These are phyloP conservation scores for Melanostoma scalare DNA, from an alignment of 2,888 invertebrate species.

Conservation along the genomic window DNA sequence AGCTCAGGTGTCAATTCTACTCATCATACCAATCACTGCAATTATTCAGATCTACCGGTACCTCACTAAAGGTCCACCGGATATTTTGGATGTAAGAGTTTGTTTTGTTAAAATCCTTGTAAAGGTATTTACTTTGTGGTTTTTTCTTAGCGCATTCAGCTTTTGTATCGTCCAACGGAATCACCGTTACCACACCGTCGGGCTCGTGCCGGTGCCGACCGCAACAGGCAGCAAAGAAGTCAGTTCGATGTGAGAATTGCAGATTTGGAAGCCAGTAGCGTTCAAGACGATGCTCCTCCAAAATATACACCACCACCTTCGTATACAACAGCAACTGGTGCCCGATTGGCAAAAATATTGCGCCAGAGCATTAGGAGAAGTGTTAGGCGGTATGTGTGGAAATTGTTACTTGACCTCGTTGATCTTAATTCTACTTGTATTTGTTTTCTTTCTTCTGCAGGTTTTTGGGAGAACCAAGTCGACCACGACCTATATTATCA, in stretches of 20 bases:
- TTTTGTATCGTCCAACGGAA: conserved; percentile 90
- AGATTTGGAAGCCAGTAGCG: conserved; percentile 75
- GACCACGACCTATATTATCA: conserved; percentile 66
- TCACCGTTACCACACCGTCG: conserved; percentile 78
- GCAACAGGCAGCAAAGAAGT: conserved; percentile 72
- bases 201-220: conserved; percentile 68
- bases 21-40: conserved; percentile 85
- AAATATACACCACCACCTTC: conserved; percentile 97
- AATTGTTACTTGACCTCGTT: too few species aligned
- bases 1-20: conserved; percentile 89
- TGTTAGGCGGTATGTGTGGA: conserved; percentile 84
- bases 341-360: conserved; percentile 88
- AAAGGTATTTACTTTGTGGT: neutral
- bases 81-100: conserved; percentile 91
- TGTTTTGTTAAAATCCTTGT: neutral
- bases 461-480: conserved; percentile 74
- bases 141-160: conserved; percentile 87
- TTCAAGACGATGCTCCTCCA: conserved; percentile 90
- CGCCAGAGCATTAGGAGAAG: conserved; percentile 91
- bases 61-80: conserved; percentile 91
- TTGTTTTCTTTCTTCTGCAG: conserved; percentile 43
- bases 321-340: conserved; percentile 95
- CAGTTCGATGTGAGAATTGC: conserved; percentile 49
- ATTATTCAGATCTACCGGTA: conserved; percentile 88
- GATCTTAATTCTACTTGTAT: neutral